Evolutionary conservation across 1,140 invertebrate genomes (phyloP).

Genomic region (Zaprionus tsacasi): DNA sequence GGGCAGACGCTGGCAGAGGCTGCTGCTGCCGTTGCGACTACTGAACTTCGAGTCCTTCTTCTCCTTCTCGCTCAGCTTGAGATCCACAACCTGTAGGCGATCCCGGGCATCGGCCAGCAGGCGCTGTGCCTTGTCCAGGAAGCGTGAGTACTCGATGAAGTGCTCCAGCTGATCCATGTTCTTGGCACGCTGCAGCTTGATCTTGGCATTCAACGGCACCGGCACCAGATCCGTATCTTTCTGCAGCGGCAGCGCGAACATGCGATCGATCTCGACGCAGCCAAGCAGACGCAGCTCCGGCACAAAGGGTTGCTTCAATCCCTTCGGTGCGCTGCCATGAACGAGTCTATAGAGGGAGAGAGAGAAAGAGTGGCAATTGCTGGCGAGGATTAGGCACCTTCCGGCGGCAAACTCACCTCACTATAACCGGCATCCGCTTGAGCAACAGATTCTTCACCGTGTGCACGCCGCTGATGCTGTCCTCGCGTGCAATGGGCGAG

Average conservation of each 20-base stretch:
- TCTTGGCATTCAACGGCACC: conserved; percentile 92
- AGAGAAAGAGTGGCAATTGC: neutral
- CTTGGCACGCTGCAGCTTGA: conserved; percentile 93
- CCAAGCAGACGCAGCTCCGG: conserved; percentile 92
- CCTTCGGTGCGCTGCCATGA: conserved; percentile 92
- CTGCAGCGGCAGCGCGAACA: conserved; percentile 93
- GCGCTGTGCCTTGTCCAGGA: conserved; percentile 91
- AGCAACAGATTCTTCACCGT: conserved; percentile 93
- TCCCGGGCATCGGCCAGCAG: conserved; percentile 93
- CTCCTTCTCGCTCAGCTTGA: conserved; percentile 88
- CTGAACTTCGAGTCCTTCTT: conserved; percentile 84
- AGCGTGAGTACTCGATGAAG: conserved; percentile 91
- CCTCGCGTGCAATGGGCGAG: conserved; percentile 94
- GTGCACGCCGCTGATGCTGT: conserved; percentile 96
- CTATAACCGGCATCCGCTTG: conserved; percentile 95
- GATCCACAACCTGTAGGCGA: conserved; percentile 91
- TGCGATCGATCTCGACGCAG: conserved; percentile 92
- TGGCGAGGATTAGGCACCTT: neutral
- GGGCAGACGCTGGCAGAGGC: conserved; percentile 58
- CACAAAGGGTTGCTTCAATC: conserved; percentile 92
- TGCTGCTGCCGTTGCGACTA: conserved; percentile 65
- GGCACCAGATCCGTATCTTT: conserved; percentile 92
- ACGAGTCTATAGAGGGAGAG: conserved; percentile 87
- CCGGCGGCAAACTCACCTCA: conserved; percentile 83
- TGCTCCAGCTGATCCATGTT: conserved; percentile 93